Percentiles rank a stretch among this genome's conserved stretches.
Conservation (phyloP, 2,888 invertebrate genomes). For the Caenorhabditis auriculariae region DNA sequence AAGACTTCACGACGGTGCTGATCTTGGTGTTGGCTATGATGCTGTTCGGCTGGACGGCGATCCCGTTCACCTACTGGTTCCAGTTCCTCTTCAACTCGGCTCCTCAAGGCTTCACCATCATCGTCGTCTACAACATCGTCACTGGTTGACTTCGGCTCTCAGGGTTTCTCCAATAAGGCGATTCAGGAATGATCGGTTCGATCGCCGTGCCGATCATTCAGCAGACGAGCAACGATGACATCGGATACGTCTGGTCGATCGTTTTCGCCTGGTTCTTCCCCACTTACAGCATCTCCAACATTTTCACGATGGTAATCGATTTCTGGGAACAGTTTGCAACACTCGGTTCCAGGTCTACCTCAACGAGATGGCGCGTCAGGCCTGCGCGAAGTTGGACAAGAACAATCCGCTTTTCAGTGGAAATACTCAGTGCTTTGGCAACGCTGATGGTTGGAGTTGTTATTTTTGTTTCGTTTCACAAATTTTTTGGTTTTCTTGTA, state of each 20-base stretch:
- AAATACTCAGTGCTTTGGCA: constrained; percentile 33
- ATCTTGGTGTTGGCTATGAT: constrained; percentile 30
- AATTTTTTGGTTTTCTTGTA: not conserved
- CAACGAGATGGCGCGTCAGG: constrained; percentile 48
- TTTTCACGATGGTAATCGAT: constrained; percentile 21
- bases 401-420: constrained; percentile 17
- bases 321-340: not conserved
- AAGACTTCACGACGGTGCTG: constrained; percentile 23
- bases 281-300: constrained; percentile 32
- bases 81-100: constrained; percentile 52
- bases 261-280: constrained; percentile 38
- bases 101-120: constrained; percentile 57
- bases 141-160: constrained; percentile 24
- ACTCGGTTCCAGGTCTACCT: constrained; percentile 31
- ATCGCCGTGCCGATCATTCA: constrained; percentile 56
- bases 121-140: constrained; percentile 54
- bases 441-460: constrained; percentile 3
- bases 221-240: constrained; percentile 33
- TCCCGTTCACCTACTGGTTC: constrained; percentile 55
- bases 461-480: too few relatives aligned
- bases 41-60: constrained; percentile 51
- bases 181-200: constrained; percentile 51
- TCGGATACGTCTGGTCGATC: constrained; percentile 26
- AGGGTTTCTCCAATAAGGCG: not conserved
- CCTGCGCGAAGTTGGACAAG: constrained; percentile 46